These are phyloP conservation scores for Sesamia nonagrioides DNA, from an alignment of 1,140 invertebrate species.

Conservation along the genomic window DNA sequence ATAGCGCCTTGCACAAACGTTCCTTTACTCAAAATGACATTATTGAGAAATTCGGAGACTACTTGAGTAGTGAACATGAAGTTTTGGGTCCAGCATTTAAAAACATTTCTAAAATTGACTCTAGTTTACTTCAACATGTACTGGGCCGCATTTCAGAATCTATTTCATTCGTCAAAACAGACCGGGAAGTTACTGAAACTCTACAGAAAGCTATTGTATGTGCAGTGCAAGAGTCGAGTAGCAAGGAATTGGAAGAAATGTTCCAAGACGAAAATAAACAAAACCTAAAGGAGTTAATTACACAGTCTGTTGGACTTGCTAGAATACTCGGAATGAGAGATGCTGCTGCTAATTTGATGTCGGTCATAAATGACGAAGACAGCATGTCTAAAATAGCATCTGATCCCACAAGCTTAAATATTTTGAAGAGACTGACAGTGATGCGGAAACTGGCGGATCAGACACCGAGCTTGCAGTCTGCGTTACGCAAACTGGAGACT, in stretches of 20 bases:
- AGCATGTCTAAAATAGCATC: constrained; percentile 88
- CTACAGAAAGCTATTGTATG: constrained; percentile 90
- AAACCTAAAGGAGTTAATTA: constrained; percentile 87
- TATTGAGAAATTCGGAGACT: constrained; percentile 88
- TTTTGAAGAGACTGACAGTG: constrained; percentile 91
- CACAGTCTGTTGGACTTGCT: constrained; percentile 91
- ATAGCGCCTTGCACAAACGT: constrained; percentile 75
- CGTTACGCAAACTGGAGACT: constrained; percentile 89
- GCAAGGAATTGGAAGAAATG: constrained; percentile 87
- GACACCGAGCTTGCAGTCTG: constrained; percentile 89
- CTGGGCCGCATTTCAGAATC: constrained; percentile 88
- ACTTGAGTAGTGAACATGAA: constrained; percentile 88
- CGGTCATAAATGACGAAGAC: constrained; percentile 89
- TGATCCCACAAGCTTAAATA: constrained; percentile 89
- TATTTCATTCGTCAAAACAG: constrained; percentile 88
- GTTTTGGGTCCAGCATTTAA: constrained; percentile 89
- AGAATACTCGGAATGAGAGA: constrained; percentile 90
- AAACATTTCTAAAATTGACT: constrained; percentile 88
- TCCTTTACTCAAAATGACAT: constrained; percentile 87
- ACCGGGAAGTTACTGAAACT: constrained; percentile 89
- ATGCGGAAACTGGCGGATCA: constrained; percentile 92
- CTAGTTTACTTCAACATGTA: constrained; percentile 87
- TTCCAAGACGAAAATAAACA: constrained; percentile 86
- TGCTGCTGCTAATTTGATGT: constrained; percentile 88
- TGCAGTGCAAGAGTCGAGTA: constrained; percentile 89